Evolutionary conservation across 1,140 invertebrate genomes (phyloP).

Genomic region (Nephila pilipes): DNA sequence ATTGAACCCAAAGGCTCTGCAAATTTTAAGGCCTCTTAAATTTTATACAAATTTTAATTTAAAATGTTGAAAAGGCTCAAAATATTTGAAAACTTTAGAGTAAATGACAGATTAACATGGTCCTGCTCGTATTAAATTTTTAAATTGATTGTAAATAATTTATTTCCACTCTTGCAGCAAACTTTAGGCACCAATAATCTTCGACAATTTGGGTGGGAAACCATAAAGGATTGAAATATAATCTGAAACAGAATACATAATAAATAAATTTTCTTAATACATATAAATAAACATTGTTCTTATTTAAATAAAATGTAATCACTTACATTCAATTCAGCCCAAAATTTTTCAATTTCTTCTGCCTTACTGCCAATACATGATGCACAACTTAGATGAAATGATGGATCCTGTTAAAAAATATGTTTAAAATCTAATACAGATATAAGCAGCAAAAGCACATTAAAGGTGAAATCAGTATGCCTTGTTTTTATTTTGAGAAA

Average conservation of each 20-base stretch:
- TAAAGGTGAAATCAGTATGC: no score
- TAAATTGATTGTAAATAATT: slow-evolving; percentile 26
- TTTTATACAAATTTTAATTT: no score
- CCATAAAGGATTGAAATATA: slow-evolving; percentile 34
- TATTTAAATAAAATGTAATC: not conserved
- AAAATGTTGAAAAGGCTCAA: no score
- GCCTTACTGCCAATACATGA: slow-evolving; percentile 86
- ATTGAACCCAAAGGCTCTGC: no score
- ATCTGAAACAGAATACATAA: slow-evolving; percentile 22
- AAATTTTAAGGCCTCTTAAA: no score
- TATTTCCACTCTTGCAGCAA: slow-evolving; percentile 66
- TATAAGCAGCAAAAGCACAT: not conserved
- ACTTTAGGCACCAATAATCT: slow-evolving; percentile 32
- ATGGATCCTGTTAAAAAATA: slow-evolving; percentile 84
- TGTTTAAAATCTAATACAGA: not conserved
- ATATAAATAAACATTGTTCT: no score
- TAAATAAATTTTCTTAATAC: no score
- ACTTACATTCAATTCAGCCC: slow-evolving; percentile 81
- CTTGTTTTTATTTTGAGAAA: not conserved
- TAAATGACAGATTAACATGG: no score
- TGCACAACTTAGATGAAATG: slow-evolving; percentile 87
- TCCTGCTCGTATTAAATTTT: not conserved
- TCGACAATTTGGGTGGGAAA: not conserved
- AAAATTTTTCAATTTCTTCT: slow-evolving; percentile 81
- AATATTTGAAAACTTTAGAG: no score